A percentile compares a stretch with the other conserved stretches of the same genome.
Conservation (phyloP, 2,888 invertebrate genomes). For the Acronicta aceris region DNA sequence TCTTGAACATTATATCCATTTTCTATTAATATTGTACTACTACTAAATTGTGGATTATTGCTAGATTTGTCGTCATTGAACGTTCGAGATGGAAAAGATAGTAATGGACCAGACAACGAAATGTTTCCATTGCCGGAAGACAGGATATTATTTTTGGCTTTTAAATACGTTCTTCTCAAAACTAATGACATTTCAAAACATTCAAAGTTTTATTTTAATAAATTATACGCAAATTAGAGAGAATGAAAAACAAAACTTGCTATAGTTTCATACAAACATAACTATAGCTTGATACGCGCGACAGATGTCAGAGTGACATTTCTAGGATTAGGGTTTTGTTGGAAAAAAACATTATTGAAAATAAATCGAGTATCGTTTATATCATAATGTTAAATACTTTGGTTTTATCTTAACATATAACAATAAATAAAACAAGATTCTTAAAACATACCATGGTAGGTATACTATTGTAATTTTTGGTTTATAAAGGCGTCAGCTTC, state of each 20-base stretch:
- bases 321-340: no score
- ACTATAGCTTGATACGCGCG: no score
- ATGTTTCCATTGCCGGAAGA: constrained; percentile 59
- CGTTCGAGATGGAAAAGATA: constrained; percentile 59
- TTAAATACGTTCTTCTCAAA: constrained; percentile 75
- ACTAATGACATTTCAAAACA: constrained; percentile 70
- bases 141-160: constrained; percentile 71
- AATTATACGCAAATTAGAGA: constrained; percentile 22
- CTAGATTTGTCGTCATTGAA: constrained; percentile 74
- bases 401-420: no score
- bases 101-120: constrained; percentile 50
- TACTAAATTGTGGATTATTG: constrained; percentile 73
- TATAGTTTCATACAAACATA: no score
- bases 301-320: no score
- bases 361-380: no score
- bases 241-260: constrained; percentile 34
- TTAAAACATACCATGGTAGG: no score
- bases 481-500: no score
- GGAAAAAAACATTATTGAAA: no score
- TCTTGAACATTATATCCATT: constrained; percentile 92
- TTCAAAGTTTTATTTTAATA: constrained; percentile 25
- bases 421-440: no score
- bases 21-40: constrained; percentile 90
- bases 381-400: no score
- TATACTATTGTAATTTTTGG: no score